A percentile compares a stretch with the other conserved stretches of the same genome.
phyloP scores from a whole-genome alignment of 2,797 vertebrate genomes.

The Mastacembelus armatus region DNA sequence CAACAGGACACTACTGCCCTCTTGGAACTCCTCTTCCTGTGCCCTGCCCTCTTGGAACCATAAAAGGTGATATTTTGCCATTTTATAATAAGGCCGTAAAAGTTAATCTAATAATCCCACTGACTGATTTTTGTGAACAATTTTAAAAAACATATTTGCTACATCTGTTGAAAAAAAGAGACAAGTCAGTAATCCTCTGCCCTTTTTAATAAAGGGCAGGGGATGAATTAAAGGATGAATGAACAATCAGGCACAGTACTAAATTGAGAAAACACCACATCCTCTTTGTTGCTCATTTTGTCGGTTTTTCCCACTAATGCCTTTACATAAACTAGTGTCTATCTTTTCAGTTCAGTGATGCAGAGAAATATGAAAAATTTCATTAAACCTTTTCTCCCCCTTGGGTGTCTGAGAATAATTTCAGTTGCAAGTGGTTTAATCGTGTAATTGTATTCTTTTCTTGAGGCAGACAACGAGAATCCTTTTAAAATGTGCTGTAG shows the following conservation, averaged over 20 bases:
- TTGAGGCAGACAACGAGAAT: conserved; percentile 47
- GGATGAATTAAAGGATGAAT: conserved; percentile 39
- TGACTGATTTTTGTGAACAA: neutral
- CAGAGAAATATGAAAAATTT: conserved; percentile 47
- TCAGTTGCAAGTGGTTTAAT: conserved; percentile 66
- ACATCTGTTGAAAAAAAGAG: neutral
- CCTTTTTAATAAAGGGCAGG: conserved; percentile 15
- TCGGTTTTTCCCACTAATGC: conserved; percentile 21
- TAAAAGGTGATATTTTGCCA: conserved; percentile 75
- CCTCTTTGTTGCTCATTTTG: conserved; percentile 28
- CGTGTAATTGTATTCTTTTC: conserved; percentile 70
- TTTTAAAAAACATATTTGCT: conserved; percentile 10
- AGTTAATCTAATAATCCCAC: neutral
- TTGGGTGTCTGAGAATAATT: conserved; percentile 64
- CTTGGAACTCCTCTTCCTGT: conserved; percentile 83
- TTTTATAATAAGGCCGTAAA: neutral
- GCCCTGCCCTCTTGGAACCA: conserved; percentile 87
- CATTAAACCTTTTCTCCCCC: conserved; percentile 31
- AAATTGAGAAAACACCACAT: conserved; percentile 21
- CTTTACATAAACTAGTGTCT: conserved; percentile 46
- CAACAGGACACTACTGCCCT: conserved; percentile 90
- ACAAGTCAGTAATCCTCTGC: conserved; percentile 1
- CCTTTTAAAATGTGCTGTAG: conserved; percentile 59
- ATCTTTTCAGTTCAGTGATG: conserved; percentile 54
- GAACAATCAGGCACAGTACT: too few relatives aligned